Conservation (phyloP, 2,888 invertebrate species). For the Ptilodon capucinus region DNA sequence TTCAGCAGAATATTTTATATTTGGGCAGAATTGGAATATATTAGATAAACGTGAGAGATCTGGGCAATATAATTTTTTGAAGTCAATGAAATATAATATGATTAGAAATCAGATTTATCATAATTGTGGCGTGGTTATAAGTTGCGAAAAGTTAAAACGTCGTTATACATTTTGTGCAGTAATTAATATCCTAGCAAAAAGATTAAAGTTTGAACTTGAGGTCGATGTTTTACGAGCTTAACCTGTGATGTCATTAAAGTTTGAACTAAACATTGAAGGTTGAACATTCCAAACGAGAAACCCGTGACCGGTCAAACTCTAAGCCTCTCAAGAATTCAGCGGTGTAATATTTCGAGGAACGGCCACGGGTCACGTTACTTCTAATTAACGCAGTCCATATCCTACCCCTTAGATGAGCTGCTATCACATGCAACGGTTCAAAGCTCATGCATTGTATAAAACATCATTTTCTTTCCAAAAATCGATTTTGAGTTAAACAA, state of each 20-base stretch:
- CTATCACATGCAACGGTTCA: constrained; percentile 12
- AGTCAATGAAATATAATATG: too few relatives aligned
- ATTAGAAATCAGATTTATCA: too few relatives aligned
- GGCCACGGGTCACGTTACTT: constrained; percentile 45
- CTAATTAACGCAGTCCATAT: constrained; percentile 24
- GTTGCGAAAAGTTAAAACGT: too few relatives aligned
- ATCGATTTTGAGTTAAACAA: not conserved
- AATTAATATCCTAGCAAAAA: too few relatives aligned
- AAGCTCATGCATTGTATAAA: not conserved
- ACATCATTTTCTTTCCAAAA: too few relatives aligned
- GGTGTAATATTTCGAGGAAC: constrained; percentile 52
- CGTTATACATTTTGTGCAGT: too few relatives aligned
- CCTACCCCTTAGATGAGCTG: constrained; percentile 25
- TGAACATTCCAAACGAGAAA: constrained; percentile 17
- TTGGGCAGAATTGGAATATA: too few relatives aligned
- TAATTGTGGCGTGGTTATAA: too few relatives aligned
- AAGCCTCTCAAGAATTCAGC: constrained; percentile 50
- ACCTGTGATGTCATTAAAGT: not conserved
- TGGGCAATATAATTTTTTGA: too few relatives aligned
- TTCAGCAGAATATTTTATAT: too few relatives aligned
- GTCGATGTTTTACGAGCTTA: not conserved
- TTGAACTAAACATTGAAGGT: constrained; percentile 3
- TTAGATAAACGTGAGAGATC: too few relatives aligned
- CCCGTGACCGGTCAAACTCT: constrained; percentile 37
- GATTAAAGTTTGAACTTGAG: not conserved